Evolutionary conservation across 2,113 vertebrate genomes (phyloP), one percentile per base, ranked within the genome.

Genomic region (Coptodon rendalli): DNA sequence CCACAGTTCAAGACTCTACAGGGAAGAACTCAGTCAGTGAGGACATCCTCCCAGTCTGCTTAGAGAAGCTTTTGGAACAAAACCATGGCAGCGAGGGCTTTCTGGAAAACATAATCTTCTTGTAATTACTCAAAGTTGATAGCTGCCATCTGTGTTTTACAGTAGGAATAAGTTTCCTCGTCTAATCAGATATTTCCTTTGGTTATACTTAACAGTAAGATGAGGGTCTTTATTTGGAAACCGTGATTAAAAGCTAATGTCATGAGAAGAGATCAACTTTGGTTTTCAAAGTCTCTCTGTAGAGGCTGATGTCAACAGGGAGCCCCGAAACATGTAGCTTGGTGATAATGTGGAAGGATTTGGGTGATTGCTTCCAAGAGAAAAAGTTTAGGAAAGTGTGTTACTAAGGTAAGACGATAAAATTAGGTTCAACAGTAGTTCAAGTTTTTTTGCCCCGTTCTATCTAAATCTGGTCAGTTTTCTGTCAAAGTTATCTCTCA

Each of bases 311-410:
- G 86, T 89, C 81, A 81, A 82, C 22, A 54, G n/a, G 36, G 68
- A 79, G 83, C 7, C 61, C 66, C 11, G 16, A 86, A 86, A 86
- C 52, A 40, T 4, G 22, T 87, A 86, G 73, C 27, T 54, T 24
- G 76, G 52, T 57, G 78, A 84, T 48, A 34, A 36, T 36, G 59
- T 43, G 54, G 85, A 82, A 31, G 45, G 61, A 90, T 86, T 92
- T 66, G 85, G 88, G 85, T 19, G n/a, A 81, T 2, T 90, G 82
- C 63, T 86, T 86, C 92, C 90, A 85, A 90, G 63, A 88, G 94
- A 87, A 81, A 94, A 94, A 90, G 73, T 91, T 87, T 91, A 40
- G 82, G 86, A 81, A 87, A 86, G 81, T 82, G 5, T 85, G 80
- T 88, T 93, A 61, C 82, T 68, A 89, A 84, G 84, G 68, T 63